Conservation (phyloP, 1,140 invertebrate species). For the Drosophila ogumai region DNA sequence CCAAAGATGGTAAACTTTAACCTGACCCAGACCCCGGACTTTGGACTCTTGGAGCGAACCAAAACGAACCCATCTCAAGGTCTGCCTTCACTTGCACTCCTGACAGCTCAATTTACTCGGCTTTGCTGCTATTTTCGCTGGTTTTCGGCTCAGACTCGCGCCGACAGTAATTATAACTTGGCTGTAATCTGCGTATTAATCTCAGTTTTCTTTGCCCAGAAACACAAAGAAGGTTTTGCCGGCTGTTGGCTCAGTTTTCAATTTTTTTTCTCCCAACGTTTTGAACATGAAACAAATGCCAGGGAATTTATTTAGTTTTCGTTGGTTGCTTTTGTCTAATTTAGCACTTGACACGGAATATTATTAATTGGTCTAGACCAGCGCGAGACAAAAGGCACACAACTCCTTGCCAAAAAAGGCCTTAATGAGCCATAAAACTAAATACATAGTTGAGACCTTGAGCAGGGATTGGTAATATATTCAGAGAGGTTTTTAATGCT, state of each 20-base stretch:
- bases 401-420: slow-evolving; percentile 28
- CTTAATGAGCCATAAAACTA: slow-evolving; percentile 36
- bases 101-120: slow-evolving; percentile 71
- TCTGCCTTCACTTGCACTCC: slow-evolving; percentile 51
- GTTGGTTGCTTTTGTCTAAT: slow-evolving; percentile 57
- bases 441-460: slow-evolving; percentile 11
- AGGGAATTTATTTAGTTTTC: slow-evolving; percentile 57
- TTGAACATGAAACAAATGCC: slow-evolving; percentile 60
- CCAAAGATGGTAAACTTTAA: slow-evolving; percentile 5
- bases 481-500: background rate
- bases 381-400: slow-evolving; percentile 29
- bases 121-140: slow-evolving; percentile 7
- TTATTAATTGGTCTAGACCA: slow-evolving; percentile 79
- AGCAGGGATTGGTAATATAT: background rate
- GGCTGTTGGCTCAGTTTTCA: slow-evolving; percentile 44
- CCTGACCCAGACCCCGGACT: slow-evolving; percentile 26
- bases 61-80: slow-evolving; percentile 47
- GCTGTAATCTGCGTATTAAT: slow-evolving; percentile 76
- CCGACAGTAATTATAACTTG: slow-evolving; percentile 50
- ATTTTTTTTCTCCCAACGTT: slow-evolving; percentile 9
- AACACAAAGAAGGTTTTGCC: slow-evolving; percentile 37
- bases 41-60: slow-evolving; percentile 10
- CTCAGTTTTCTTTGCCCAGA: slow-evolving; percentile 42
- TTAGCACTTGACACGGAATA: slow-evolving; percentile 74
- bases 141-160: background rate